These are phyloP conservation scores for Anguilla rostrata DNA, from an alignment of 2,113 vertebrate genomes.

Conservation along the genomic window DNA sequence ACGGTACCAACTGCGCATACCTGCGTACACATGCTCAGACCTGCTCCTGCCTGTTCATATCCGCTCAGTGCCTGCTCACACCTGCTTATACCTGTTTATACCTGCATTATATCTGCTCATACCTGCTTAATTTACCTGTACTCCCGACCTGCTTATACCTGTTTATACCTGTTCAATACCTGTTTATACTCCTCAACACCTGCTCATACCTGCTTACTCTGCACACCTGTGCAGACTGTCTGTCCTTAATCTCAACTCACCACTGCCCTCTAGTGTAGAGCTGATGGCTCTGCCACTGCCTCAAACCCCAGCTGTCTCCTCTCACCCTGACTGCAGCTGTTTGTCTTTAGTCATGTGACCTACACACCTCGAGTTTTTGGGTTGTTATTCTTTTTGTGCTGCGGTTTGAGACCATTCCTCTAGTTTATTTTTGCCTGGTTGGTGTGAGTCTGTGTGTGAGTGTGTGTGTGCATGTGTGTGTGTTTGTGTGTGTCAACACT, in stretches of 20 bases:
- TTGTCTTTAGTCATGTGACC: neutral
- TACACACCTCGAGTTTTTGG: neutral
- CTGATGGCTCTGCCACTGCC: neutral
- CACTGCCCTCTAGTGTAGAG: neutral
- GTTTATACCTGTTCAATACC: no score
- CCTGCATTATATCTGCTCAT: no score
- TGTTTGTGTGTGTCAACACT: neutral
- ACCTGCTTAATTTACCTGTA: no score
- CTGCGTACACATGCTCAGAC: neutral
- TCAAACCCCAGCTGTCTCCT: neutral
- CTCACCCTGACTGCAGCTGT: neutral
- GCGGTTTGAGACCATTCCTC: neutral
- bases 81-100: no score
- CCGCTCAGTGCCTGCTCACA: neutral
- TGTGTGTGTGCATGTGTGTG: neutral
- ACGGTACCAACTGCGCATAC: conserved; percentile 9
- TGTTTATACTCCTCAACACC: no score
- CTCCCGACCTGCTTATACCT: no score
- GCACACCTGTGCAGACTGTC: neutral
- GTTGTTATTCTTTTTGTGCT: neutral
- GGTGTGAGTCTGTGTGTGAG: neutral
- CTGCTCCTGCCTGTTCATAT: neutral
- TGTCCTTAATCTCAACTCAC: neutral
- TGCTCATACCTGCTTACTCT: no score
- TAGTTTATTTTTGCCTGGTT: neutral